phyloP scores from a whole-genome alignment of 2,113 vertebrate genomes.

The Boleophthalmus pectinirostris region DNA sequence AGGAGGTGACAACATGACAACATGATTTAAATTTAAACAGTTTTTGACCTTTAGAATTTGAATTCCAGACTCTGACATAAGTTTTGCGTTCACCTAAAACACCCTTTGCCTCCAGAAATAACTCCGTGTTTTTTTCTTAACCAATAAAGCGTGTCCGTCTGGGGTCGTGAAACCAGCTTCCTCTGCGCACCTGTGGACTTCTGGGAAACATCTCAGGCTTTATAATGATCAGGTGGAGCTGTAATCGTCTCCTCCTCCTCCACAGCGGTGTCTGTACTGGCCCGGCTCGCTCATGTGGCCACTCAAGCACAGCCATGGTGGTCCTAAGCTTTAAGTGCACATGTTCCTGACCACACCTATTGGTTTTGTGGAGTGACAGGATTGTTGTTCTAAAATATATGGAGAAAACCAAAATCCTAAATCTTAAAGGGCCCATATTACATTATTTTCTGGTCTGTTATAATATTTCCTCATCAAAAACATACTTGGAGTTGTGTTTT shows the following conservation, averaged over 20 bases:
- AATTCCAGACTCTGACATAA: too few relatives aligned
- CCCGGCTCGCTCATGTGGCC: constrained; percentile 18
- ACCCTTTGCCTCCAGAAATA: neutral
- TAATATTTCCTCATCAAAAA: too few relatives aligned
- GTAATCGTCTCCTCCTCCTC: constrained; percentile 24
- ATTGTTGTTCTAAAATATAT: too few relatives aligned
- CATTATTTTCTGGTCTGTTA: too few relatives aligned
- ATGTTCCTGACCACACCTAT: constrained; percentile 25
- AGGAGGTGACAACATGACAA: too few relatives aligned
- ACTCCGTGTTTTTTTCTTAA: constrained; percentile 15
- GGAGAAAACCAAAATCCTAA: too few relatives aligned
- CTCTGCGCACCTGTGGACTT: constrained; percentile 39
- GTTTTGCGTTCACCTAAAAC: neutral
- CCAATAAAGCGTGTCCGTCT: constrained; percentile 19
- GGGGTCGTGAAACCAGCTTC: constrained; percentile 24
- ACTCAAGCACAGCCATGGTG: constrained; percentile 41
- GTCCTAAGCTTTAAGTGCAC: constrained; percentile 41
- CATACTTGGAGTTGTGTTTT: too few relatives aligned
- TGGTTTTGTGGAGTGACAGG: too few relatives aligned
- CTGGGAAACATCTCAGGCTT: constrained; percentile 26
- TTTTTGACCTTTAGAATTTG: too few relatives aligned
- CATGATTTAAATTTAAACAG: too few relatives aligned
- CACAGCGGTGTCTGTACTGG: constrained; percentile 32
- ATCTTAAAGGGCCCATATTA: too few relatives aligned
- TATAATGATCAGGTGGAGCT: constrained; percentile 39